Evolutionary conservation across 2,797 vertebrate genomes (phyloP).

Genomic region (Acropternis orthonyx): DNA sequence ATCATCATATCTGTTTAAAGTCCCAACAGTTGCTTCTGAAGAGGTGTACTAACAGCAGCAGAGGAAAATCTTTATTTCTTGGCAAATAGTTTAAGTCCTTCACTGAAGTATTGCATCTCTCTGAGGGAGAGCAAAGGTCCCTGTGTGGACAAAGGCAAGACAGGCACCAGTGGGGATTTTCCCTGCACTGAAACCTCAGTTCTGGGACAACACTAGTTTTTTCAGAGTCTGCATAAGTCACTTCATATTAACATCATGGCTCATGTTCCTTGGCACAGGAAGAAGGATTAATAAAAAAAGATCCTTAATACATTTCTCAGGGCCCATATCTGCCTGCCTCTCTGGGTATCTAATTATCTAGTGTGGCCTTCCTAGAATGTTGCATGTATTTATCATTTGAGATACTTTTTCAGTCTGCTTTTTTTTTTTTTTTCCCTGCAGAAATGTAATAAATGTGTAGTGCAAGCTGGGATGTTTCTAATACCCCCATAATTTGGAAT

Average conservation of each 20-base stretch:
- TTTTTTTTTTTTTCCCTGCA: background rate
- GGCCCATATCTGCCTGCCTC: background rate
- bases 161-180: background rate
- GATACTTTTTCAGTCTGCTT: background rate
- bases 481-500: background rate
- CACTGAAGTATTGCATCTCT: background rate
- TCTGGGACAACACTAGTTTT: background rate
- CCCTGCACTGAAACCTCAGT: background rate
- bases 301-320: background rate
- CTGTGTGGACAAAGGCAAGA: background rate
- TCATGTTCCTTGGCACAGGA: background rate
- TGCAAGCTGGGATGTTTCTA: background rate
- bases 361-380: background rate
- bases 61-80: background rate
- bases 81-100: background rate
- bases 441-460: background rate
- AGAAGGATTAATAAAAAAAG: background rate
- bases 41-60: background rate
- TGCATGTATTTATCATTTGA: background rate
- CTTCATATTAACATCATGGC: background rate
- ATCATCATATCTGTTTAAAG: background rate
- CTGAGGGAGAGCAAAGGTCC: background rate
- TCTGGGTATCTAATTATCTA: conserved; percentile 16
- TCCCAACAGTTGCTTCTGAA: background rate
- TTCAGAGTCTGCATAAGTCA: background rate